phyloP scores from a whole-genome alignment of 2,888 invertebrate genomes.

The Aricia artaxerxes region DNA sequence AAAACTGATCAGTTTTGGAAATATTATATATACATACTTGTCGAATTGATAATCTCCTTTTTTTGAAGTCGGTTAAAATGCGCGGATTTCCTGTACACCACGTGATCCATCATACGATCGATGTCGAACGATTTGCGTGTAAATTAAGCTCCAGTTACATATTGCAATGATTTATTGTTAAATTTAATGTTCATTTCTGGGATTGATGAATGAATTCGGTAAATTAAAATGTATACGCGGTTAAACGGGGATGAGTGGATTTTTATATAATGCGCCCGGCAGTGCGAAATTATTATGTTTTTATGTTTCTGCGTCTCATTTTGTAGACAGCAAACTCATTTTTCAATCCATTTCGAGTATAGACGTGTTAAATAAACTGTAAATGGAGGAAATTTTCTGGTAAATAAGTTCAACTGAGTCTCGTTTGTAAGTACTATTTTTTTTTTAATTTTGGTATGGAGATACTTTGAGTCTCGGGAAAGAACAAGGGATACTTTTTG shows the following conservation, averaged over 20 bases:
- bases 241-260: constrained; percentile 9
- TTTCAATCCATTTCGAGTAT: too few relatives aligned
- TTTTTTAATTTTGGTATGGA: too few relatives aligned
- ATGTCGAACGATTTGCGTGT: constrained; percentile 45
- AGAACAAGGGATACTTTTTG: too few relatives aligned
- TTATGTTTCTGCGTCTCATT: not conserved
- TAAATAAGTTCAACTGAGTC: too few relatives aligned
- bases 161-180: constrained; percentile 66
- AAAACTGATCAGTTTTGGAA: too few relatives aligned
- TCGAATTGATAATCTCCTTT: too few relatives aligned
- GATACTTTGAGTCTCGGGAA: too few relatives aligned
- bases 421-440: too few relatives aligned
- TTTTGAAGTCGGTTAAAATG: constrained; percentile 50
- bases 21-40: too few relatives aligned
- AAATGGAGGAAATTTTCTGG: too few relatives aligned
- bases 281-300: not conserved
- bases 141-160: constrained; percentile 56
- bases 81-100: constrained; percentile 75
- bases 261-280: not conserved
- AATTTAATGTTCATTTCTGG: constrained; percentile 48
- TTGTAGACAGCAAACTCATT: not conserved
- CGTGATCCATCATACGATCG: constrained; percentile 75
- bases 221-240: constrained; percentile 27
- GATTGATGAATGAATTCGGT: constrained; percentile 36
- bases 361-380: too few relatives aligned